Percentiles rank a stretch among this genome's conserved stretches.
Conservation (phyloP, 2,888 invertebrate species). For the Archips crataeganus region DNA sequence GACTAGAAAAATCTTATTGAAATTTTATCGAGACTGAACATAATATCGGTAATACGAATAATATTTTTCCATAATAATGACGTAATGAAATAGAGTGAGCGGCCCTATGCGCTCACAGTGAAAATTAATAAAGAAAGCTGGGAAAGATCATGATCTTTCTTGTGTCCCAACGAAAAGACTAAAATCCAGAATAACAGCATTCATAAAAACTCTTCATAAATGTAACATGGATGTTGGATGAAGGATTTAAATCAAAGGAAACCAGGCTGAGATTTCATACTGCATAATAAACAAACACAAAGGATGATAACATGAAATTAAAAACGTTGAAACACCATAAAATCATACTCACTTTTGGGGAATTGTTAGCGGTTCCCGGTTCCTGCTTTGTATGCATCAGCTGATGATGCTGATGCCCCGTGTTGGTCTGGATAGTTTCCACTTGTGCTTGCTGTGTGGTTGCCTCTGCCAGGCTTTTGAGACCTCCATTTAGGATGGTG, state of each 20-base stretch:
- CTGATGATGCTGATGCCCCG: constrained; percentile 76
- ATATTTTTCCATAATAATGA: too few species aligned
- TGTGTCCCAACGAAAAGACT: background rate
- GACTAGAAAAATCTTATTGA: background rate
- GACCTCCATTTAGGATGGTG: constrained; percentile 72
- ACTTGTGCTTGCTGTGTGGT: constrained; percentile 68
- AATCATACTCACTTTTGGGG: constrained; percentile 75
- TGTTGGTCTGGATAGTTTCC: constrained; percentile 69
- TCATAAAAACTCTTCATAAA: constrained; percentile 1
- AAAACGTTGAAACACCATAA: background rate
- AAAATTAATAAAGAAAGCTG: too few species aligned
- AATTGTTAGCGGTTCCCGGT: constrained; percentile 86
- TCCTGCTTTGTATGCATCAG: constrained; percentile 85
- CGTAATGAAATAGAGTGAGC: background rate
- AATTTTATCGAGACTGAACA: background rate
- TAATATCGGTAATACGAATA: too few species aligned
- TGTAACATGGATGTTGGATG: background rate
- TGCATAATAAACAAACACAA: background rate
- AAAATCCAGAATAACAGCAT: background rate
- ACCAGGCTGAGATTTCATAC: background rate
- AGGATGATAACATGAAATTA: background rate
- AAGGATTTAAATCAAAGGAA: background rate
- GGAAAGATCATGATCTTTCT: background rate
- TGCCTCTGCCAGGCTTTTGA: constrained; percentile 76
- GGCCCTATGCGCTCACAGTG: too few species aligned